phyloP scores from a whole-genome alignment of 1,140 invertebrate genomes.

The Conus ventricosus region DNA sequence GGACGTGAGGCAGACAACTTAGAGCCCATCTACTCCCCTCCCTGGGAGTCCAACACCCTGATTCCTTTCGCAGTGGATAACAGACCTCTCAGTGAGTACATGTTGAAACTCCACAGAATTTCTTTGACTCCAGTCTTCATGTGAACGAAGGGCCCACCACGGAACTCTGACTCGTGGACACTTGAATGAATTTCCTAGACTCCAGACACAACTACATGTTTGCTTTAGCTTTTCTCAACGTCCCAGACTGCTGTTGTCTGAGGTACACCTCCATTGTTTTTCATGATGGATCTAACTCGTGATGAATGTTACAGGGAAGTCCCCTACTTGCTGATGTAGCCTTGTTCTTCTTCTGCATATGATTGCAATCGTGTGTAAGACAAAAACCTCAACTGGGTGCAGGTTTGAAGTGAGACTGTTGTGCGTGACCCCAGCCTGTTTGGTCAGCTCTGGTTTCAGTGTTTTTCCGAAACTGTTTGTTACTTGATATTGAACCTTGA shows the following conservation, averaged over 20 bases:
- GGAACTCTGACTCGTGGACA: neutral
- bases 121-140: conserved; percentile 8
- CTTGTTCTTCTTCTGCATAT: too few relatives aligned
- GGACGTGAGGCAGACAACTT: neutral
- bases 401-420: too few relatives aligned
- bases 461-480: too few relatives aligned
- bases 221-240: neutral
- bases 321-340: too few relatives aligned
- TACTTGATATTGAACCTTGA: too few relatives aligned
- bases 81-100: conserved; percentile 27
- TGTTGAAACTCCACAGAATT: conserved; percentile 16
- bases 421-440: too few relatives aligned
- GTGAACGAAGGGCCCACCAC: conserved; percentile 23
- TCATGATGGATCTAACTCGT: too few relatives aligned
- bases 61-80: conserved; percentile 10
- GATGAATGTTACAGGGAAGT: too few relatives aligned
- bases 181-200: neutral
- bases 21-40: conserved; percentile 25
- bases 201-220: neutral
- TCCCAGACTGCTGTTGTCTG: neutral
- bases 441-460: too few relatives aligned
- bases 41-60: conserved; percentile 22
- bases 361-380: too few relatives aligned
- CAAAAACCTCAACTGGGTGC: too few relatives aligned
- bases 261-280: neutral